phyloP scores from a whole-genome alignment of 2,888 invertebrate species.

The Drosophila rubida region DNA sequence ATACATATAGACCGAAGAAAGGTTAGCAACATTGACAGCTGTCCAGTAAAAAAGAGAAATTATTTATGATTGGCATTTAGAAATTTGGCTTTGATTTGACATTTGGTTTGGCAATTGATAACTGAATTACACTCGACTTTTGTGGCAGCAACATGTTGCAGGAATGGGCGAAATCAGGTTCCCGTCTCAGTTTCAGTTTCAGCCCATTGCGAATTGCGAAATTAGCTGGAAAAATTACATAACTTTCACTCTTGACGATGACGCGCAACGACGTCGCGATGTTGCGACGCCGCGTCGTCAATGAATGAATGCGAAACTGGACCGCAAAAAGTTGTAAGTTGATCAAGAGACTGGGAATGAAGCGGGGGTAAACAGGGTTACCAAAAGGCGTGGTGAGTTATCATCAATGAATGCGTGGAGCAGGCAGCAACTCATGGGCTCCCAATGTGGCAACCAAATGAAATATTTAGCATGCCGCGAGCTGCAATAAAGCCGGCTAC shows the following conservation, averaged over 20 bases:
- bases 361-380: background rate
- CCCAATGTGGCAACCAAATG: constrained; percentile 34
- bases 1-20: constrained; percentile 4
- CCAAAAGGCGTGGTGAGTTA: constrained; percentile 43
- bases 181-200: constrained; percentile 61
- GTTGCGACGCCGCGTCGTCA: constrained; percentile 41
- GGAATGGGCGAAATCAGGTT: constrained; percentile 68
- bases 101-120: constrained; percentile 54
- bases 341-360: background rate
- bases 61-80: constrained; percentile 81
- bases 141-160: constrained; percentile 19
- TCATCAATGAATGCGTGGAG: constrained; percentile 60
- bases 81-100: constrained; percentile 71
- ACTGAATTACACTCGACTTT: constrained; percentile 29
- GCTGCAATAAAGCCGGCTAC: constrained; percentile 26
- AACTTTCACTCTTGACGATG: constrained; percentile 73
- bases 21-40: constrained; percentile 59
- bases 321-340: constrained; percentile 39
- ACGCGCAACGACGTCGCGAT: constrained; percentile 25
- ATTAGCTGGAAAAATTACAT: constrained; percentile 71
- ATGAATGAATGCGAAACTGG: constrained; percentile 74
- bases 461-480: constrained; percentile 39
- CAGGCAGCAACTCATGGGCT: constrained; percentile 1
- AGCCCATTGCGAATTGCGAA: constrained; percentile 65
- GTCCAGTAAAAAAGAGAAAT: constrained; percentile 69